These are phyloP conservation scores for Aptenodytes forsteri DNA, from an alignment of 2,113 vertebrate genomes.

Conservation along the genomic window DNA sequence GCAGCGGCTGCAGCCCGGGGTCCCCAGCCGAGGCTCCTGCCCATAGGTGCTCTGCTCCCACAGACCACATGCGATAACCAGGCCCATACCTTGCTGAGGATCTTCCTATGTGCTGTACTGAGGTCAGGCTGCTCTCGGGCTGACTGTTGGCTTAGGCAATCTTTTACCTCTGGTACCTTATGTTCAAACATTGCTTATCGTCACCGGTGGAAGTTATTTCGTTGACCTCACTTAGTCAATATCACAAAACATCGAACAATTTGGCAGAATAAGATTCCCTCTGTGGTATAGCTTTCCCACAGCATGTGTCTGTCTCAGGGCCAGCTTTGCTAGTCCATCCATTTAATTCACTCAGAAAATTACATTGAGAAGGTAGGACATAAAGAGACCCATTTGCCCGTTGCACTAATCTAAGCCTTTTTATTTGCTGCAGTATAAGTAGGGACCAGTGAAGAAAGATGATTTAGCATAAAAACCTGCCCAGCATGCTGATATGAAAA, in stretches of 20 bases:
- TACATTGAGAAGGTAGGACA: not conserved
- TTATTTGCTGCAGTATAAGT: constrained; percentile 31
- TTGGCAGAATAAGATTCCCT: not conserved
- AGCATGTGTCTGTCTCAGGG: constrained; percentile 28
- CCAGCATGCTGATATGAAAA: constrained; percentile 45
- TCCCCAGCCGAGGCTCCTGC: accelerated
- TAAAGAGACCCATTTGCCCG: not conserved
- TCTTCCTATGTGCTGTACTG: accelerated
- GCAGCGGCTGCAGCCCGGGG: not conserved
- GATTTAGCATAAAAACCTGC: constrained; percentile 50
- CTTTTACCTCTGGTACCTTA: not conserved
- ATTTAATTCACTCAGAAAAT: constrained; percentile 59
- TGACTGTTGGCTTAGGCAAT: not conserved
- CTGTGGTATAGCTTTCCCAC: not conserved
- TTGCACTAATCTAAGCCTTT: constrained; percentile 32
- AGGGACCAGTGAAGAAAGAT: constrained; percentile 27
- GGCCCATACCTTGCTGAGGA: accelerated
- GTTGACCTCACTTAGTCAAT: not conserved
- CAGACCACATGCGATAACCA: accelerated
- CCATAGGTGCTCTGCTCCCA: not conserved
- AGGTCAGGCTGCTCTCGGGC: not conserved
- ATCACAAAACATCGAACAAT: constrained; percentile 4
- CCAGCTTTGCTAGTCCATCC: constrained; percentile 28
- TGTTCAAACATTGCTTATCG: not conserved
- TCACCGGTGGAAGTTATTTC: not conserved